Evolutionary conservation across 2,797 vertebrate genomes (phyloP).

Genomic region (Hypotaenidia okinawae): DNA sequence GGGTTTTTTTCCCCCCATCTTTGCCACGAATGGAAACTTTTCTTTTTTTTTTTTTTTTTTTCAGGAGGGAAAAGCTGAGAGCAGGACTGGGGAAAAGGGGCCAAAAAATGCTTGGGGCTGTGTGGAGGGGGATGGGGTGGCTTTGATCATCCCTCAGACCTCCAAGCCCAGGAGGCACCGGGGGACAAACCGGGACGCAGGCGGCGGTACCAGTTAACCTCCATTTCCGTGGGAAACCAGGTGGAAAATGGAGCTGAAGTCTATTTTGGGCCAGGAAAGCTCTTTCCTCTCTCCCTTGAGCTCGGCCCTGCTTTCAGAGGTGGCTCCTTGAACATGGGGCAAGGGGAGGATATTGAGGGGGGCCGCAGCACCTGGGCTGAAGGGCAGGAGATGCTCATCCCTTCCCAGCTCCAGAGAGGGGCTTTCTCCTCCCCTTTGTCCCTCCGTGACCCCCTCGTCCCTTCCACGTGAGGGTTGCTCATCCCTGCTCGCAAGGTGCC

Average conservation of each 20-base stretch:
- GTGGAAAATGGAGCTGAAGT: constrained; percentile 17
- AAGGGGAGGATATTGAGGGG: not conserved
- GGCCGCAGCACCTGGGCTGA: not conserved
- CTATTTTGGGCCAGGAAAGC: not conserved
- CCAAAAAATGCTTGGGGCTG: not conserved
- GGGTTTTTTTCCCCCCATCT: not conserved
- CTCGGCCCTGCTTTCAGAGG: not conserved
- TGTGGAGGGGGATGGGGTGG: not conserved
- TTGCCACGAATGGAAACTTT: not conserved
- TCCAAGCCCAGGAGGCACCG: not conserved
- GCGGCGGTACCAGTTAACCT: not conserved
- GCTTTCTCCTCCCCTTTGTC: not conserved
- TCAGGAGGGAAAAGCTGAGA: not conserved
- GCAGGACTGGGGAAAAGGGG: not conserved
- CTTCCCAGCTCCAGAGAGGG: not conserved
- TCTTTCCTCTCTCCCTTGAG: not conserved
- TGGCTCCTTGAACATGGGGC: fast-evolving
- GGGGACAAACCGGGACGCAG: fast-evolving
- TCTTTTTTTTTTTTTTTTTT: no score
- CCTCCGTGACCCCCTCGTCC: not conserved
- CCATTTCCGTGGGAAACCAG: constrained; percentile 22
- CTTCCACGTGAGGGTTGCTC: not conserved
- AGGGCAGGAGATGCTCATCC: no score
- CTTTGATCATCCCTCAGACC: fast-evolving
- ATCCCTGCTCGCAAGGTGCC: constrained; percentile 37